phyloP scores from a whole-genome alignment of 2,797 vertebrate species.

The Anniella stebbinsi region DNA sequence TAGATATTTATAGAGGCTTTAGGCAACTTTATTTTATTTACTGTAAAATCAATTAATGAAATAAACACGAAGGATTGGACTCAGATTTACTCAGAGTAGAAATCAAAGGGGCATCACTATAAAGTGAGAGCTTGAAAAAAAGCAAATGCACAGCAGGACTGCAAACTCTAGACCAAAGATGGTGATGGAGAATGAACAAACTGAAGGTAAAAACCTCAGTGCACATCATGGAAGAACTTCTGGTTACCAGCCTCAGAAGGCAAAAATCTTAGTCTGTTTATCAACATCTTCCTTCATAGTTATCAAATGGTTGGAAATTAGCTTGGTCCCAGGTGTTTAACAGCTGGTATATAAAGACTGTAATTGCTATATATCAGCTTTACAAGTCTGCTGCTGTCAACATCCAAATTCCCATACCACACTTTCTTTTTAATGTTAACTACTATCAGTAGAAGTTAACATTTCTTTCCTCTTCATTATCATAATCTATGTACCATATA shows the following conservation, averaged over 20 bases:
- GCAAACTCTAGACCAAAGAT: background rate
- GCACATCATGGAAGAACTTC: background rate
- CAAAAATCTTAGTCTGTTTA: background rate
- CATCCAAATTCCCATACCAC: slow-evolving; percentile 17
- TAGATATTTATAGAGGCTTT: background rate
- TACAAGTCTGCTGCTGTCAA: slow-evolving; percentile 34
- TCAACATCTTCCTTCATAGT: background rate
- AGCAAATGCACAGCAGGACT: background rate
- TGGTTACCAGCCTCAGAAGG: background rate
- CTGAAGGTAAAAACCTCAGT: background rate
- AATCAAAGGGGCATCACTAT: background rate
- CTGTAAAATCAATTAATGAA: background rate
- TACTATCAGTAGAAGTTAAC: background rate
- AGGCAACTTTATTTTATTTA: background rate
- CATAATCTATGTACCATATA: background rate
- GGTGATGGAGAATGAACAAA: background rate
- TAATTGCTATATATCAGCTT: slow-evolving; percentile 19
- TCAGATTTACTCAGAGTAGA: too few species aligned
- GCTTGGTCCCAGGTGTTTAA: slow-evolving; percentile 31
- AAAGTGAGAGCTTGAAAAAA: background rate
- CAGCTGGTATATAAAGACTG: slow-evolving; percentile 10
- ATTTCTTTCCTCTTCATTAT: slow-evolving; percentile 22
- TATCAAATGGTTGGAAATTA: slow-evolving; percentile 3
- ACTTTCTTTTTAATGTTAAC: slow-evolving; percentile 35
- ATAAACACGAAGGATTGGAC: too few species aligned